Evolutionary conservation across 2,797 vertebrate species (phyloP).

Genomic region (Halcyon chelicuti): DNA sequence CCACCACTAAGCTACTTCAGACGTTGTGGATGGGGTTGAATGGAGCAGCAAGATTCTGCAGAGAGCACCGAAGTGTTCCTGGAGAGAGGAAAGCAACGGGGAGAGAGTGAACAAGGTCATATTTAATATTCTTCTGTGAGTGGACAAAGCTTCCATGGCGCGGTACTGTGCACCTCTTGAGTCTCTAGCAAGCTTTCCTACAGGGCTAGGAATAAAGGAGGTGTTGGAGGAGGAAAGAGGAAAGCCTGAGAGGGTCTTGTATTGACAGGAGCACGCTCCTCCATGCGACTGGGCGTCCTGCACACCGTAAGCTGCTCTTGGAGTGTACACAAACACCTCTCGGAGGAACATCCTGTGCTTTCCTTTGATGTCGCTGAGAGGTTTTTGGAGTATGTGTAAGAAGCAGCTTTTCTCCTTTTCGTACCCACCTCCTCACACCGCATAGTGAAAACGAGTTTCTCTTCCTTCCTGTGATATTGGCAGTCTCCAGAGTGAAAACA

Average conservation of each 20-base stretch:
- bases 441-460: slow-evolving; percentile 29
- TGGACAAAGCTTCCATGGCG: background rate
- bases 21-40: slow-evolving; percentile 5
- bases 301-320: background rate
- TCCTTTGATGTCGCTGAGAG: slow-evolving; percentile 62
- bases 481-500: background rate
- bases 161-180: background rate
- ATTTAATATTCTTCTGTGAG: slow-evolving; percentile 33
- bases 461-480: background rate
- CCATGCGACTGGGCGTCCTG: background rate
- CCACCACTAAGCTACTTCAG: slow-evolving; percentile 60
- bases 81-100: background rate
- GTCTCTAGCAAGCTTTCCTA: background rate
- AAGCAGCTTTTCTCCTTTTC: slow-evolving; percentile 29
- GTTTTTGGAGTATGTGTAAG: slow-evolving; percentile 20
- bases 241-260: background rate
- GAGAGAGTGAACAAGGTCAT: background rate
- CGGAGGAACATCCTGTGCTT: background rate
- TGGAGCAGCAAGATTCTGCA: slow-evolving; percentile 27
- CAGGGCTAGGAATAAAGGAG: slow-evolving; percentile 1
- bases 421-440: background rate
- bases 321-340: slow-evolving; percentile 49
- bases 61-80: background rate
- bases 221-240: slow-evolving; percentile 30
- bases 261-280: background rate